These are phyloP conservation scores for Hydriomena furcata DNA, from an alignment of 2,888 invertebrate species.

Conservation along the genomic window DNA sequence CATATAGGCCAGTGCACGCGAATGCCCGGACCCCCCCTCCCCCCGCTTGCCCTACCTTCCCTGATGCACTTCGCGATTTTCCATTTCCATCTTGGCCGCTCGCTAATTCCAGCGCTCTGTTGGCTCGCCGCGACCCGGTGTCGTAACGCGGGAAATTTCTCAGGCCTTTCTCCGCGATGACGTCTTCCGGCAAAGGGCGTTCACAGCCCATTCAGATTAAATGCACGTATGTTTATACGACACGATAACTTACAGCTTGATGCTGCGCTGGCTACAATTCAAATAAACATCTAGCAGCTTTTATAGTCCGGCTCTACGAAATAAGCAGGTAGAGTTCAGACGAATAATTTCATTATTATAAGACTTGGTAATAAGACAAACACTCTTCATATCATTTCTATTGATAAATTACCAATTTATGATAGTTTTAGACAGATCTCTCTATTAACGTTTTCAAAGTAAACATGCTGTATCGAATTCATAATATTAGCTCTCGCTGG, in stretches of 20 bases:
- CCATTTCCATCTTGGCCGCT: constrained; percentile 74
- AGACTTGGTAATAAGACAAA: too few species aligned
- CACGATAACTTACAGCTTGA: constrained; percentile 24
- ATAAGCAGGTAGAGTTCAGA: not conserved
- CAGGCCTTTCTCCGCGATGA: constrained; percentile 65
- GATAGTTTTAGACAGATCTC: too few species aligned
- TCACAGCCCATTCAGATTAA: constrained; percentile 48
- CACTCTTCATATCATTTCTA: too few species aligned
- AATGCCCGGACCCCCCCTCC: constrained; percentile 64
- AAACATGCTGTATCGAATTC: too few species aligned
- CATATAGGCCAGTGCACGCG: constrained; percentile 84
- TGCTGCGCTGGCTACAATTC: constrained; percentile 11
- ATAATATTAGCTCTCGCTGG: too few species aligned
- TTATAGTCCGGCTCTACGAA: constrained; percentile 1
- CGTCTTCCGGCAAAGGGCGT: constrained; percentile 62
- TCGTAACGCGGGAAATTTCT: constrained; percentile 70
- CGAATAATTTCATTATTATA: not conserved
- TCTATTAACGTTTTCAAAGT: too few species aligned
- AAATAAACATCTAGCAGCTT: constrained; percentile 12
- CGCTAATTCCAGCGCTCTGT: constrained; percentile 67
- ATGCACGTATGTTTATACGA: constrained; percentile 37
- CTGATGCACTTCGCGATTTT: constrained; percentile 76
- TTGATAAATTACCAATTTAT: too few species aligned
- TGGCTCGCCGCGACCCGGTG: constrained; percentile 49
- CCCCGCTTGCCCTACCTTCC: constrained; percentile 39